Conservation (phyloP, 35 echinoderm and acorn worm genomes). For the Strongylocentrotus purpuratus region DNA sequence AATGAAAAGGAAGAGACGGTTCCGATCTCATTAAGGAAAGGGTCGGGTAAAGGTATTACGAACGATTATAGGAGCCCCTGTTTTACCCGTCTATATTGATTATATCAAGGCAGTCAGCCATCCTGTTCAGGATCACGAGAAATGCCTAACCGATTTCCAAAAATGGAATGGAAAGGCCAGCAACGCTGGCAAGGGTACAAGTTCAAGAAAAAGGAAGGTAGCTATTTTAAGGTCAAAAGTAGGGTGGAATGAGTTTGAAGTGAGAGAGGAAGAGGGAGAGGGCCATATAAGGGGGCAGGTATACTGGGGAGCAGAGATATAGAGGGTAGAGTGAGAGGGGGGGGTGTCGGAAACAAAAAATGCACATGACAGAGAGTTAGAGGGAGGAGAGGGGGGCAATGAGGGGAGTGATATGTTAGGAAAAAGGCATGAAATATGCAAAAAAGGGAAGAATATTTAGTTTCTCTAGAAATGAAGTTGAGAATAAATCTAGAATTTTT, state of each 20-base stretch:
- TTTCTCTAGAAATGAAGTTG: too few species aligned
- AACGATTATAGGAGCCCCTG: background rate
- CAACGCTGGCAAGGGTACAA: constrained; percentile 4
- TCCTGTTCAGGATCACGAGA: background rate
- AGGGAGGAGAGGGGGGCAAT: too few species aligned
- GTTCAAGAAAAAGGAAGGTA: background rate
- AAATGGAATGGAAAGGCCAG: constrained; percentile 7
- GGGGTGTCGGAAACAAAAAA: background rate
- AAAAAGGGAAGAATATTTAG: too few species aligned
- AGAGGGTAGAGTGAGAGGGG: background rate
- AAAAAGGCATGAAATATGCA: too few species aligned
- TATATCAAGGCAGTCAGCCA: background rate
- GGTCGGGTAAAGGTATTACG: constrained; percentile 8
- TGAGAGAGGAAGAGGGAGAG: background rate
- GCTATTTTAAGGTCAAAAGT: background rate
- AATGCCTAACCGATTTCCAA: background rate
- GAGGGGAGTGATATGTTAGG: too few species aligned
- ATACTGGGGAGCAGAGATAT: background rate
- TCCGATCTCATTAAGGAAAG: background rate
- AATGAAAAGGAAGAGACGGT: background rate
- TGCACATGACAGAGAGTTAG: background rate
- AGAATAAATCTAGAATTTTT: too few species aligned
- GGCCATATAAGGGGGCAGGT: background rate
- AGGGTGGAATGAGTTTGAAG: background rate
- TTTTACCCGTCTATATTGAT: background rate